Base-by-base conservation (phyloP, 2,888 invertebrate species). In the Brachyopa scutellaris region DNA sequence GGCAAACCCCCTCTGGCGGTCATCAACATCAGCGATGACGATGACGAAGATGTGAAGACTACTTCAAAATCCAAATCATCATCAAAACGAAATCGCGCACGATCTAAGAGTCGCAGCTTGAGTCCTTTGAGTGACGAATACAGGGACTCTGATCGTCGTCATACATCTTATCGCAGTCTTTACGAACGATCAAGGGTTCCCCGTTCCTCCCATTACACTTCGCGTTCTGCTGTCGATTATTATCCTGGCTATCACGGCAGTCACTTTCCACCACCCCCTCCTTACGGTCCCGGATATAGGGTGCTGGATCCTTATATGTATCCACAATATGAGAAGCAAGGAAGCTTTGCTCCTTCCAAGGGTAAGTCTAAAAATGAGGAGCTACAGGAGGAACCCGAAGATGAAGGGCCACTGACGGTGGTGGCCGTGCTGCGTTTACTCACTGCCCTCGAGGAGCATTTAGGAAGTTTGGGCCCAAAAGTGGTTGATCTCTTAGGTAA, bases 391-490 rank as follows among this genome's bases (percentile, higher is more conserved):
- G 90, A 91, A 33, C 86, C 86, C 7, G 84, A 88, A 7, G 92
- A 93, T 69, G 92, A 93, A 49, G 90, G 88, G 0, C 92, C 92
- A 11, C 87, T 92, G 6, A 92, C 92, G 17, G 92, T 94, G 5
- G 93, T 95, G 1, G 93, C 92, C 19, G 94, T 95, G 53, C 89
- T 97, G 70, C 92, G 96, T 33, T 91, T 95, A 83, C 91, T 97
- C 0, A 95, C 96, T 0, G 96, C 96, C 0, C 90, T 97, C 3
- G 97, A 97, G 88, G 95, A 94, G 85, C 95, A 95, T 87, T 90
- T 97, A 53, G 97, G 97, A n/a, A 95, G 96, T 33, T 91, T 97
- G 4, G 96, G 96, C 0, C 96, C 96, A 0, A 95, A 94, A 89
- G 92, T 96, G 9, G 93, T 96, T 0, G 94, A 95, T 76, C 88